Conservation (phyloP, 2,113 vertebrate genomes). For the Lampris megalopsis region DNA sequence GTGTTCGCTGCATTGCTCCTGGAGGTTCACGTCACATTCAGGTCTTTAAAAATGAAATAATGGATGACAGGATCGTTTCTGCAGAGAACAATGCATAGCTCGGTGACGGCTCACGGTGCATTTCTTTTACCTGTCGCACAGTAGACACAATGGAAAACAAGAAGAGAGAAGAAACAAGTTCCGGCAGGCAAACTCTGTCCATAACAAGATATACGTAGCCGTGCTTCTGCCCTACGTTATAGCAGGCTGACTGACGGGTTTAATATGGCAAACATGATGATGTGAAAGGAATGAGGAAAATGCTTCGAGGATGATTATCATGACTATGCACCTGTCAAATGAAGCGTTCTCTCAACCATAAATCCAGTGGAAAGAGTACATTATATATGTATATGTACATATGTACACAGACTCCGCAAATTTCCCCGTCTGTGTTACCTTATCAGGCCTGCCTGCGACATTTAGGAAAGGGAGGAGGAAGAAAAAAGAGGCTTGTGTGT, state of each 20-base stretch:
- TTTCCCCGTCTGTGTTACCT: not conserved
- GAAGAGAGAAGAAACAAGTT: not conserved
- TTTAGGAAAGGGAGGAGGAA: not conserved
- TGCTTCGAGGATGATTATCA: not conserved
- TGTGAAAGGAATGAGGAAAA: not conserved
- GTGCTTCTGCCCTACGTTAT: not conserved
- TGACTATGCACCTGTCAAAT: not conserved
- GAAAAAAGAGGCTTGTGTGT: conserved; percentile 2
- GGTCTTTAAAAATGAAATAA: not conserved
- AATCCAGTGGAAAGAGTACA: not conserved
- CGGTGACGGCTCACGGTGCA: not conserved
- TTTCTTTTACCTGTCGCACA: not conserved
- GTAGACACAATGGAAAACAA: not conserved
- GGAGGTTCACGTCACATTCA: not conserved
- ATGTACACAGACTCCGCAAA: not conserved
- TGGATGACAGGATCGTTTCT: not conserved
- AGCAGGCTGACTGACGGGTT: not conserved
- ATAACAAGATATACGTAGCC: not conserved
- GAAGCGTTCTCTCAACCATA: not conserved
- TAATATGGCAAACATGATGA: conserved; percentile 1
- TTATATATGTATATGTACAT: no score
- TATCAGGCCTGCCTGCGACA: not conserved
- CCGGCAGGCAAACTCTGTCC: not conserved
- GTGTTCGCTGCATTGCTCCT: not conserved
- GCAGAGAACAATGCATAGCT: not conserved